Evolutionary conservation across 2,797 vertebrate species (phyloP).

Genomic region (Melopsittacus undulatus): DNA sequence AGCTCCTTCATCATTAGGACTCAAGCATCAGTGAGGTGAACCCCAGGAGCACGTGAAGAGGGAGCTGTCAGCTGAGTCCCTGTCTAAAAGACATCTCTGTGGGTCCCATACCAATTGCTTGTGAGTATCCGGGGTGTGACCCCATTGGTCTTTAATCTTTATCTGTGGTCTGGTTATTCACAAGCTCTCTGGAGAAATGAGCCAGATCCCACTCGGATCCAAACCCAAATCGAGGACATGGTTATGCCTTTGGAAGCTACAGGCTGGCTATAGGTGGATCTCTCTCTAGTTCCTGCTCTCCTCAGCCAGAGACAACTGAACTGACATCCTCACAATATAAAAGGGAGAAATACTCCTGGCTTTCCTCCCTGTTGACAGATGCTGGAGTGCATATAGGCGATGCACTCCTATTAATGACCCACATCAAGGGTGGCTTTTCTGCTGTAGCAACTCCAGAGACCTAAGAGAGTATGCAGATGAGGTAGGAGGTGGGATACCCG

Average conservation of each 20-base stretch:
- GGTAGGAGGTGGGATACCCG: neutral
- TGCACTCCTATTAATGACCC: neutral
- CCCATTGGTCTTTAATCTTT: neutral
- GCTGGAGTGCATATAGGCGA: neutral
- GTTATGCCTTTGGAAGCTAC: neutral
- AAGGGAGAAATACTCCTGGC: neutral
- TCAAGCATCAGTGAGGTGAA: neutral
- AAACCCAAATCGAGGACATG: neutral
- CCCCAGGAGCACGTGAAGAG: neutral
- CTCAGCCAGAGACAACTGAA: neutral
- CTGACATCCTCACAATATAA: neutral
- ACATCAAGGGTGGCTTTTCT: neutral
- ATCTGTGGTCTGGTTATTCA: neutral
- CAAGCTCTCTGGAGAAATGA: neutral
- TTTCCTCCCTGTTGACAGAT: neutral
- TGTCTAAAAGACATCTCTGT: neutral
- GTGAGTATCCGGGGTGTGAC: neutral
- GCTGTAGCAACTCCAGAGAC: neutral
- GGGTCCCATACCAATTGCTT: neutral
- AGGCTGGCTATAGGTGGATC: neutral
- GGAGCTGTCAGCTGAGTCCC: neutral
- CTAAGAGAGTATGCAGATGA: fast-evolving
- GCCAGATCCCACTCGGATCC: neutral
- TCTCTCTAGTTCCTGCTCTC: neutral
- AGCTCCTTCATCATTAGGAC: neutral